Evolutionary conservation across 2,888 invertebrate genomes (phyloP).

Genomic region (Tachystola acroxantha): DNA sequence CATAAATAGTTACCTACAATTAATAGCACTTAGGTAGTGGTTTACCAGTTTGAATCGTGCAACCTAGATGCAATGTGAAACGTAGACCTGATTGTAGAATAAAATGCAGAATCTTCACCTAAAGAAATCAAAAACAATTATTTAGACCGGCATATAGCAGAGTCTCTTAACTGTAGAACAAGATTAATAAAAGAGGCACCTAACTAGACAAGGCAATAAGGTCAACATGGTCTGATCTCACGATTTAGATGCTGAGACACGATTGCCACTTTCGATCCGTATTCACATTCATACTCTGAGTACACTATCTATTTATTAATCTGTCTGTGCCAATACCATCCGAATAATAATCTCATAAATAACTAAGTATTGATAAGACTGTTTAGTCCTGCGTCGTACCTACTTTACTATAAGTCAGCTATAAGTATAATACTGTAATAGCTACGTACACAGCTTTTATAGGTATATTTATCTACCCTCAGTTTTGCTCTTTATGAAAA

Average conservation of each 20-base stretch:
- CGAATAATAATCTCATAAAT: not conserved
- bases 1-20: too few relatives aligned
- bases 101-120: too few relatives aligned
- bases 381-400: not conserved
- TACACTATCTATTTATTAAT: not conserved
- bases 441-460: not conserved
- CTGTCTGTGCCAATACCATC: not conserved
- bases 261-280: constrained; percentile 20
- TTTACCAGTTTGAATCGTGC: too few relatives aligned
- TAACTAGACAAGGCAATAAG: constrained; percentile 9
- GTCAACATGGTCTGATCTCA: constrained; percentile 14
- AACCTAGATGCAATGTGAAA: too few relatives aligned
- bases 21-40: too few relatives aligned
- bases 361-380: not conserved
- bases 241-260: constrained; percentile 12
- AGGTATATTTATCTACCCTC: not conserved
- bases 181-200: not conserved
- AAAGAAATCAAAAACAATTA: too few relatives aligned
- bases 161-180: too few relatives aligned
- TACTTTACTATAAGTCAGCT: too few relatives aligned
- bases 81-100: too few relatives aligned
- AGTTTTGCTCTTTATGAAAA: too few relatives aligned
- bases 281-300: constrained; percentile 11
- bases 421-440: not conserved
- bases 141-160: too few relatives aligned